Conservation (phyloP, 2,888 invertebrate genomes). For the Gandaritis pyraliata region DNA sequence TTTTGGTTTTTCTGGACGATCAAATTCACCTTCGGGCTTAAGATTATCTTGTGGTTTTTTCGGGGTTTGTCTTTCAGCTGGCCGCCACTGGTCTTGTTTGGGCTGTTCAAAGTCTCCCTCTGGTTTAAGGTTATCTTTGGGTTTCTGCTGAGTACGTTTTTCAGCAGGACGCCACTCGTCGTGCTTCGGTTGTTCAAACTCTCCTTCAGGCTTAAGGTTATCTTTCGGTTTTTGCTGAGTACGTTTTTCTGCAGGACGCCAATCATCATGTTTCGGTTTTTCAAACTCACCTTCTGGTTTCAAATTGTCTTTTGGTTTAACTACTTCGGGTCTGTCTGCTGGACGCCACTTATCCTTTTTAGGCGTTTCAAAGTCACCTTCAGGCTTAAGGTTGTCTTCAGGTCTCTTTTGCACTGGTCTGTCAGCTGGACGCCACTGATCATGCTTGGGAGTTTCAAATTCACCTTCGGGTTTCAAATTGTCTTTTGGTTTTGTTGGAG, state of each 20-base stretch:
- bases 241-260: conserved; percentile 60
- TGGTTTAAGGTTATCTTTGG: conserved; percentile 55
- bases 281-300: conserved; percentile 82
- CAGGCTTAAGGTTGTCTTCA: conserved; percentile 75
- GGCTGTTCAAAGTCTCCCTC: conserved; percentile 78
- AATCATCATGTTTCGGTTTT: conserved; percentile 56
- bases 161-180: conserved; percentile 65
- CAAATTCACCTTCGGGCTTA: conserved; percentile 70
- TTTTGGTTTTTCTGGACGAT: conserved; percentile 71
- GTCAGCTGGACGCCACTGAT: conserved; percentile 78
- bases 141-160: conserved; percentile 54
- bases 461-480: conserved; percentile 85
- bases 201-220: conserved; percentile 82
- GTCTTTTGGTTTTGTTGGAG: conserved; percentile 62
- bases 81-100: conserved; percentile 55
- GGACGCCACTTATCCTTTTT: conserved; percentile 56
- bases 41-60: no score
- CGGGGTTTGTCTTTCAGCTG: conserved; percentile 63
- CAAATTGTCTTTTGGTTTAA: conserved; percentile 73
- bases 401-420: conserved; percentile 61
- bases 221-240: conserved; percentile 53
- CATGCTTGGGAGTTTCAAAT: conserved; percentile 80
- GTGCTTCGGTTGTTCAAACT: conserved; percentile 72
- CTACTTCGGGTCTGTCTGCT: conserved; percentile 53
- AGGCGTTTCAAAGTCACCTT: conserved; percentile 68